These are phyloP conservation scores for Porites australiensis DNA, from an alignment of 64 coral and sea anemone species.

Conservation along the genomic window DNA sequence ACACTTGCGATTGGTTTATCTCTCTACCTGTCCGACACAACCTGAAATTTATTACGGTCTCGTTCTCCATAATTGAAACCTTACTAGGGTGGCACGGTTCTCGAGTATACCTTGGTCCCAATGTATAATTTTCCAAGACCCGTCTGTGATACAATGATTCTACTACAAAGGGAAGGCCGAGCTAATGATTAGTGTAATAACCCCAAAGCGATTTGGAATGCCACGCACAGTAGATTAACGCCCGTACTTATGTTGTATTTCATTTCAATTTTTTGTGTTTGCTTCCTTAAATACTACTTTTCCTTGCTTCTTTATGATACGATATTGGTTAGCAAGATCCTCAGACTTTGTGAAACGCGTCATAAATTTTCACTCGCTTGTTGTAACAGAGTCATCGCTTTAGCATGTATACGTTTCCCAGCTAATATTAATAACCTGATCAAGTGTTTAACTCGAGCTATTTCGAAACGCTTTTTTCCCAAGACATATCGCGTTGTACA, in stretches of 20 bases:
- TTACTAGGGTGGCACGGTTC: background rate
- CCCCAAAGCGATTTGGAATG: background rate
- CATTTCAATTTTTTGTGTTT: conserved; percentile 12
- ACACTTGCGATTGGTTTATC: background rate
- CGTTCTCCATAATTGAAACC: conserved; percentile 35
- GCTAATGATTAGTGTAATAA: background rate
- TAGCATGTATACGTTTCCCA: background rate
- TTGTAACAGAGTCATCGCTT: background rate
- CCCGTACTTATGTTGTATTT: background rate
- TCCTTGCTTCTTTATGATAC: conserved; percentile 1
- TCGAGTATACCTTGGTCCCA: background rate
- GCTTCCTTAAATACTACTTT: conserved; percentile 13
- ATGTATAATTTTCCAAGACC: conserved; percentile 8
- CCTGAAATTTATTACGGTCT: background rate
- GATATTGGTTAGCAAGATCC: background rate
- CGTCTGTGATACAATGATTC: background rate
- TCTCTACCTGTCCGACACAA: background rate
- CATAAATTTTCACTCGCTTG: background rate
- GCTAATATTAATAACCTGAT: background rate
- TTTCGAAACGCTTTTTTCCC: background rate
- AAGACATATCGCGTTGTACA: background rate
- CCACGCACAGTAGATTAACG: background rate
- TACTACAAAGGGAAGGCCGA: background rate
- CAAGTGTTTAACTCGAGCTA: background rate
- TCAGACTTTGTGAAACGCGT: background rate